Percentiles rank a stretch among this genome's conserved stretches.
These are phyloP conservation scores for Sympetrum striolatum DNA, from an alignment of 2,888 invertebrate species.

Conservation along the genomic window DNA sequence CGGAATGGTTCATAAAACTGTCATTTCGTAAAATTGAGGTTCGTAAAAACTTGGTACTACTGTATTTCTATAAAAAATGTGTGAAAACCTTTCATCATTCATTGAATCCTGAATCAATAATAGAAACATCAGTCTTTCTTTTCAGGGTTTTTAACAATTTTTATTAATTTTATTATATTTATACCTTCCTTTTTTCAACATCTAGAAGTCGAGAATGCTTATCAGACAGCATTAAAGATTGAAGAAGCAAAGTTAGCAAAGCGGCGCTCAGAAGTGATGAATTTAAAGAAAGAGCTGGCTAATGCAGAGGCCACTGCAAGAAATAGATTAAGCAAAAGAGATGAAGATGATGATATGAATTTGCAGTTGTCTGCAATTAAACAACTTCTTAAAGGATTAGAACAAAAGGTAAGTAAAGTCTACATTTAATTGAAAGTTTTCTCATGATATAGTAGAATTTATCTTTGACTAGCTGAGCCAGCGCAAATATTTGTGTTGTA, in stretches of 20 bases:
- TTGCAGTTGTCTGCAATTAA: background rate
- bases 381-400: background rate
- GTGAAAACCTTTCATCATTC: too few relatives aligned
- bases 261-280: background rate
- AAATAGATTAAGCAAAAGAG: background rate
- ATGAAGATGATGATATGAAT: background rate
- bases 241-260: background rate
- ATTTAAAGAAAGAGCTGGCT: background rate
- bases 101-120: too few relatives aligned
- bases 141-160: background rate
- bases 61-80: too few relatives aligned
- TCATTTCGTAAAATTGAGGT: too few relatives aligned
- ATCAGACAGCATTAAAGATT: background rate
- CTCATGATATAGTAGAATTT: too few relatives aligned
- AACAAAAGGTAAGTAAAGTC: background rate
- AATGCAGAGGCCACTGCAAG: background rate
- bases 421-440: too few relatives aligned
- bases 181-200: background rate
- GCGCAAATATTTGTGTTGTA: too few relatives aligned
- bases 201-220: slow-evolving; percentile 7
- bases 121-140: too few relatives aligned
- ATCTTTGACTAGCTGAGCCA: background rate
- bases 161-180: background rate
- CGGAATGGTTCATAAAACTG: too few relatives aligned
- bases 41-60: too few relatives aligned